These are phyloP conservation scores for Fissipunctia ypsillon DNA, from an alignment of 2,888 invertebrate species.

Conservation along the genomic window DNA sequence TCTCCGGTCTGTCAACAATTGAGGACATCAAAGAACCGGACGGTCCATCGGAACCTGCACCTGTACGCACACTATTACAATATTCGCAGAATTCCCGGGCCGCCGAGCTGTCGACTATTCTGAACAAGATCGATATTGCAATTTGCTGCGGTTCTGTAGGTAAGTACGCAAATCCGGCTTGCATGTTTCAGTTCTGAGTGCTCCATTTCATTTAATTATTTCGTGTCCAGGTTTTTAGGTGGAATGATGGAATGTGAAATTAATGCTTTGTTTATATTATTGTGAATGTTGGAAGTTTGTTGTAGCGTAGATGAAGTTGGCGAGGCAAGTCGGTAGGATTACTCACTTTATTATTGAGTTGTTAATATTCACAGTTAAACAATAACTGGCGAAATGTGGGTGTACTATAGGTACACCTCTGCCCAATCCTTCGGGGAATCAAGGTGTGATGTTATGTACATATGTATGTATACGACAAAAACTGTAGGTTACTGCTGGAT, in stretches of 20 bases:
- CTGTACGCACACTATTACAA: slow-evolving; percentile 38
- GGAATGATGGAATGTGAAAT: background rate
- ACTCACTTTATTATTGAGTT: background rate
- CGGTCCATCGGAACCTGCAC: background rate
- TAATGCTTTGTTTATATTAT: slow-evolving; percentile 5
- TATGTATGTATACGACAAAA: too few relatives aligned
- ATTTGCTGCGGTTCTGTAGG: slow-evolving; percentile 20
- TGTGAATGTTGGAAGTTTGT: background rate
- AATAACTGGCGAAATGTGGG: too few relatives aligned
- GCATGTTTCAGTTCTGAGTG: slow-evolving; percentile 11
- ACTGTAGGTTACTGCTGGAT: too few relatives aligned
- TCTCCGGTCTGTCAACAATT: slow-evolving; percentile 43
- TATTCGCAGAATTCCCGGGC: slow-evolving; percentile 49
- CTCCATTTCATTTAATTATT: slow-evolving; percentile 32
- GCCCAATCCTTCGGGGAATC: too few relatives aligned
- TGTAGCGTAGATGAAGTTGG: background rate
- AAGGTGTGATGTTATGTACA: too few relatives aligned
- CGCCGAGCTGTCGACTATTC: slow-evolving; percentile 8
- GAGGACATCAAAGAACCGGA: slow-evolving; percentile 48
- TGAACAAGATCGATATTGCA: slow-evolving; percentile 29
- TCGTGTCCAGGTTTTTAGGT: slow-evolving; percentile 13
- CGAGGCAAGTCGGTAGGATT: background rate
- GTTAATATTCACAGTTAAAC: background rate
- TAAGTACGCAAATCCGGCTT: background rate
- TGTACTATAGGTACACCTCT: too few relatives aligned